Percentiles rank a stretch among this genome's conserved stretches.
These are phyloP conservation scores for Penaeus japonicus DNA, from an alignment of 1,140 invertebrate species.

Conservation along the genomic window DNA sequence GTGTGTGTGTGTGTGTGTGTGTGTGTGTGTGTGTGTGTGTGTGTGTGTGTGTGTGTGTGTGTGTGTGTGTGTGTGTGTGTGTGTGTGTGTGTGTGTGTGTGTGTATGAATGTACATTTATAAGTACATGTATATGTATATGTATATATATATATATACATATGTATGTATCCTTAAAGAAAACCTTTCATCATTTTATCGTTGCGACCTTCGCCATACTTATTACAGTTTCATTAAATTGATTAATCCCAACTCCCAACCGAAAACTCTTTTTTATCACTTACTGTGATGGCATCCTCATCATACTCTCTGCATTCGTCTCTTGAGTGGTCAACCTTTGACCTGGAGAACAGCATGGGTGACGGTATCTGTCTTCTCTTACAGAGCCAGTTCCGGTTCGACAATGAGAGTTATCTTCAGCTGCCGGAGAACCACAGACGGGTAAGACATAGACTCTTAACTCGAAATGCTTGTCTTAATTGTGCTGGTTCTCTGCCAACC, in stretches of 20 bases:
- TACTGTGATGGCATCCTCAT: neutral
- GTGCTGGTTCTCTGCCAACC: neutral
- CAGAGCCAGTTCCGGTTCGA: constrained; percentile 99
- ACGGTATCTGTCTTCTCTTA: constrained; percentile 56
- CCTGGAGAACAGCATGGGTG: constrained; percentile 35
- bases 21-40: too few relatives aligned
- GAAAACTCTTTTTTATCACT: too few relatives aligned
- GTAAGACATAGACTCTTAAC: constrained; percentile 71
- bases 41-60: too few relatives aligned
- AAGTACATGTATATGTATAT: too few relatives aligned
- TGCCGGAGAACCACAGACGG: constrained; percentile 94
- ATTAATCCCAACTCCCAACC: too few relatives aligned
- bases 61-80: too few relatives aligned
- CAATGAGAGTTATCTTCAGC: constrained; percentile 94
- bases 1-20: too few relatives aligned
- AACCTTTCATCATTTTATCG: too few relatives aligned
- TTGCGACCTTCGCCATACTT: too few relatives aligned
- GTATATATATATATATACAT: neutral
- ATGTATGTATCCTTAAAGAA: neutral
- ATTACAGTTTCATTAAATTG: too few relatives aligned
- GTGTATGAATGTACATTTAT: too few relatives aligned
- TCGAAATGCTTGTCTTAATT: neutral
- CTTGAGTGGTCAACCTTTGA: neutral
- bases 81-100: too few relatives aligned
- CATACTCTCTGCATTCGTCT: neutral